Percentiles rank a stretch among this genome's conserved stretches.
Evolutionary conservation across 2,113 vertebrate genomes (phyloP).

Genomic region (Dryoscopus gambensis): DNA sequence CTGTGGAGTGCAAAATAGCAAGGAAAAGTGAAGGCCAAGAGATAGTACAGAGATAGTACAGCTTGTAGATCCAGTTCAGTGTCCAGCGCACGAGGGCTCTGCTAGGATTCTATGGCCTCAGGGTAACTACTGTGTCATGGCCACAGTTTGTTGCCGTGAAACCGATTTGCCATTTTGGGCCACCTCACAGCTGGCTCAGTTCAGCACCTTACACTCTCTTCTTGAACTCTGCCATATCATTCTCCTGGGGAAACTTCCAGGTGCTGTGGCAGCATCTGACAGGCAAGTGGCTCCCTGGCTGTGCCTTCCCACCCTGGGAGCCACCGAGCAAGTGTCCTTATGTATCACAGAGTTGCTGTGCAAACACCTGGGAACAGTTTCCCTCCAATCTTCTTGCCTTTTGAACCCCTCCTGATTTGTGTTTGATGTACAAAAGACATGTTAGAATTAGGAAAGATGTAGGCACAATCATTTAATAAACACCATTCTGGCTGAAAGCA

Average conservation of each 20-base stretch:
- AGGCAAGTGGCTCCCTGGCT: not conserved
- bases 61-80: not conserved
- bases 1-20: not conserved
- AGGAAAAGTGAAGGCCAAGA: not conserved
- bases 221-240: accelerated
- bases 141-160: not conserved
- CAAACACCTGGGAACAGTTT: not conserved
- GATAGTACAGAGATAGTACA: not conserved
- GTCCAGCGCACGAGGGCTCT: not conserved
- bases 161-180: not conserved
- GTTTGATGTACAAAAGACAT: not conserved
- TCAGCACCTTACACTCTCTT: not conserved
- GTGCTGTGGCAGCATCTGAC: not conserved
- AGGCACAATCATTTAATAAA: not conserved
- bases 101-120: not conserved
- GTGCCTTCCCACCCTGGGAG: not conserved
- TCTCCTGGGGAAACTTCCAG: not conserved
- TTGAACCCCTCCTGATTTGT: not conserved
- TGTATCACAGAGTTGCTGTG: not conserved
- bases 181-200: not conserved
- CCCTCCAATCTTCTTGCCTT: not conserved
- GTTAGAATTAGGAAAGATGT: not conserved
- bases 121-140: no score
- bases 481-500: not conserved
- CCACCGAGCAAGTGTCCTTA: accelerated